Evolutionary conservation across 1,140 invertebrate species (phyloP), one percentile per base, ranked within the genome.

Genomic region (Atta colombica): DNA sequence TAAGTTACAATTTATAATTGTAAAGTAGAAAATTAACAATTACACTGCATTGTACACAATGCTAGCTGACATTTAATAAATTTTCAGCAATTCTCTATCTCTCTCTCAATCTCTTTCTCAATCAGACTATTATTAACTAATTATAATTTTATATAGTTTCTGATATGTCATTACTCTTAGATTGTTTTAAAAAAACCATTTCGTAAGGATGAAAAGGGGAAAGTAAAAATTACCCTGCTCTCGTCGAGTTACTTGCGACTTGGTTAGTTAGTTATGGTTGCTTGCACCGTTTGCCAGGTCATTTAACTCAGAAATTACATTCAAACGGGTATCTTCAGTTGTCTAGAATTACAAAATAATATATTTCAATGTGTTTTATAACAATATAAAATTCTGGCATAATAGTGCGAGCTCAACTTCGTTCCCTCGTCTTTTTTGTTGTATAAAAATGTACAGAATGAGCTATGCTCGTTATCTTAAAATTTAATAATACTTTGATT

Each of bases 341-440:
- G 80, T 84, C 80, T 84, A 84, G 6, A 84, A 84, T 74, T 84
- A 74, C 39, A 84, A 69, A 84, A 84, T 28, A 58, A 84, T 51
- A 84, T 10, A 84, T 51, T 84, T 84, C 69, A 75, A 84, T 63
- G 53, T 21, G 28, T 21, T 75, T 74, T 75, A 21, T 12, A n/a
- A 45, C 14, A 55, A 28, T 18, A 85, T 21, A 21, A 35, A 3
- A 61, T 55, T 84, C 21, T 82, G 39, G 25, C 68, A 49, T 72
- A 66, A 74, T 61, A 74, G 21, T 68, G 18, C 25, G 55, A 84
- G 18, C 55, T 1, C 16, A 25, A 69, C 7, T 71, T 49, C 5
- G 0, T 61, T 49, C 31, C 18, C 21, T 66, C 7, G 18, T 5
- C 7, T 31, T 66, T 66, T 10, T 31, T n/a, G 25, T 49, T 0